Percentiles rank a stretch among this genome's conserved stretches.
These are phyloP conservation scores for Salvator merianae DNA, from an alignment of 2,113 vertebrate species.

Conservation along the genomic window DNA sequence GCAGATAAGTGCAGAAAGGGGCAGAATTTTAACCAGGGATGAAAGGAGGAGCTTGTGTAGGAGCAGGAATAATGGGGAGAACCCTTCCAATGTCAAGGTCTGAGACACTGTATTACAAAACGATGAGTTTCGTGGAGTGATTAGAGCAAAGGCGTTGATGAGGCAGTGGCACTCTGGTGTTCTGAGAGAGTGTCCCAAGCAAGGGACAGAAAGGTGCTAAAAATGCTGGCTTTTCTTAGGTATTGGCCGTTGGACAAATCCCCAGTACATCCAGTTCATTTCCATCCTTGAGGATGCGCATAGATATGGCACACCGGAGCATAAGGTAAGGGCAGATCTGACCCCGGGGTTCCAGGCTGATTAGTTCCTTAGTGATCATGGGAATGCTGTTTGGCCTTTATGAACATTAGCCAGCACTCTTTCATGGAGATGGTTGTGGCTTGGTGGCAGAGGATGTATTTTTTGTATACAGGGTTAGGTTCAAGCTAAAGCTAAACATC, in stretches of 20 bases:
- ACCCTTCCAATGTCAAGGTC: too few relatives aligned
- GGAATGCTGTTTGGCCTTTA: too few relatives aligned
- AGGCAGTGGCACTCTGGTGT: background rate
- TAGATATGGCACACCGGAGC: slow-evolving; percentile 76
- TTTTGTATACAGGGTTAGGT: background rate
- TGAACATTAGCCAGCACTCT: background rate
- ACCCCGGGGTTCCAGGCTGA: too few relatives aligned
- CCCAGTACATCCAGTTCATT: slow-evolving; percentile 89
- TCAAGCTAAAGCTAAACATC: background rate
- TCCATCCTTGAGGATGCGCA: slow-evolving; percentile 84
- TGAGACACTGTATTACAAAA: too few relatives aligned
- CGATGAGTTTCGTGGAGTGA: background rate
- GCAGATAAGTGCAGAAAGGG: too few relatives aligned
- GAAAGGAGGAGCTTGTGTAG: too few relatives aligned
- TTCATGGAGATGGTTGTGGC: background rate
- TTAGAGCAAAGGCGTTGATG: background rate
- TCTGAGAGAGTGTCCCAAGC: background rate
- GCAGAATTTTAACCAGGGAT: too few relatives aligned
- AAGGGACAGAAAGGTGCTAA: too few relatives aligned
- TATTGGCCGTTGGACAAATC: slow-evolving; percentile 87
- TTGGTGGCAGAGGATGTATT: background rate
- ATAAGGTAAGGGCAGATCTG: slow-evolving; percentile 77
- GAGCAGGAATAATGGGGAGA: too few relatives aligned
- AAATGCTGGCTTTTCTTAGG: slow-evolving; percentile 66
- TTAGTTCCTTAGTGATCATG: too few relatives aligned